These are phyloP conservation scores for Stomorhina lunata DNA, from an alignment of 2,888 invertebrate species.

Conservation along the genomic window DNA sequence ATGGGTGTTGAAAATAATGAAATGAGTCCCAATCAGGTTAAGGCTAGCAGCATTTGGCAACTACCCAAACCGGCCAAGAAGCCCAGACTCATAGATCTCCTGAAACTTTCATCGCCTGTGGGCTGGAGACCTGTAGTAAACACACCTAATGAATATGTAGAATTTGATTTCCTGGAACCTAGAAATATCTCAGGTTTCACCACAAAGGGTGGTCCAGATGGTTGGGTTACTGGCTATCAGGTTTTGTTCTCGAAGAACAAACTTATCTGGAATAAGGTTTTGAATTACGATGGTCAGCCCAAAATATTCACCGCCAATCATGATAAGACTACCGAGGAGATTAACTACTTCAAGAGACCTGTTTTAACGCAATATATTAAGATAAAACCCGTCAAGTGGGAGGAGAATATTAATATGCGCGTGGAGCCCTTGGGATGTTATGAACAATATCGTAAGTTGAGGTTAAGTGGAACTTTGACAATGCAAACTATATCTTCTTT, in stretches of 20 bases:
- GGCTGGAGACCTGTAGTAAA: constrained; percentile 86
- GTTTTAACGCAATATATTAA: constrained; percentile 87
- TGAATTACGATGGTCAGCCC: constrained; percentile 82
- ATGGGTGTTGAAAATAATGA: constrained; percentile 86
- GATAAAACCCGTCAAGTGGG: constrained; percentile 87
- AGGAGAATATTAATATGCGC: constrained; percentile 86
- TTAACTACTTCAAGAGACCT: constrained; percentile 86
- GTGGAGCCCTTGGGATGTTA: constrained; percentile 90
- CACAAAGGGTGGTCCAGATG: constrained; percentile 85
- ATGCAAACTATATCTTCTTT: too few relatives aligned
- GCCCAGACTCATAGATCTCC: constrained; percentile 73
- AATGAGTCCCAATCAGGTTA: constrained; percentile 84
- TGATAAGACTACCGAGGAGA: constrained; percentile 83
- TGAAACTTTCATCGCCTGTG: constrained; percentile 77
- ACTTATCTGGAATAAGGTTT: constrained; percentile 85
- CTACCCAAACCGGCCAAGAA: constrained; percentile 72
- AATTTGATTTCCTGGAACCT: constrained; percentile 89
- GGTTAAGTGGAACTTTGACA: too few relatives aligned
- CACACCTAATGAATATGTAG: constrained; percentile 86
- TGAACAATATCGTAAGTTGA: constrained; percentile 84
- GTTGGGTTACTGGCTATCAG: constrained; percentile 88
- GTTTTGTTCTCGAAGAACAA: constrained; percentile 88
- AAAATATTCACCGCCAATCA: constrained; percentile 87
- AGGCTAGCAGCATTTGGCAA: constrained; percentile 76
- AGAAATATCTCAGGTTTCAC: constrained; percentile 89